phyloP scores from a whole-genome alignment of 1,140 invertebrate species.

The Zaprionus ornatus region DNA sequence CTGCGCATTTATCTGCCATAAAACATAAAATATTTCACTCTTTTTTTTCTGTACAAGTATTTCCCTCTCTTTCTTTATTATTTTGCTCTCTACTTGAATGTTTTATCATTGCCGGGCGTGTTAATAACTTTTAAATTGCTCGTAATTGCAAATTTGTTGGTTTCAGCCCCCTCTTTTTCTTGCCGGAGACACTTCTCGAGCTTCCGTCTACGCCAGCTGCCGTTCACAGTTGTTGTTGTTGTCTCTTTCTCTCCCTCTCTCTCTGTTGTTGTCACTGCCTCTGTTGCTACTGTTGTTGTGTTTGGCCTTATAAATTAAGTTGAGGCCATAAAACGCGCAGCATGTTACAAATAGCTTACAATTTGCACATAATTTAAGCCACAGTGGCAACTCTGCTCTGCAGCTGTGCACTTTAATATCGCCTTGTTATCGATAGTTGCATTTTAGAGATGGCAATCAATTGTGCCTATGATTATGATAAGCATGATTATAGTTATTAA shows the following conservation, averaged over 20 bases:
- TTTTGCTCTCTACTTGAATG: conserved; percentile 31
- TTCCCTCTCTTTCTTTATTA: conserved; percentile 12
- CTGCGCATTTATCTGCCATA: conserved; percentile 8
- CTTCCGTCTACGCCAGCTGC: conserved; percentile 8
- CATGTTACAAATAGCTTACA: conserved; percentile 44
- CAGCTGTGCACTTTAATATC: background rate
- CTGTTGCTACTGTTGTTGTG: background rate
- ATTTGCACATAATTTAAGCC: conserved; percentile 15
- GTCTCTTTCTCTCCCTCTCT: background rate
- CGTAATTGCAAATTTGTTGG: conserved; percentile 66
- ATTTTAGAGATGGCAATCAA: background rate
- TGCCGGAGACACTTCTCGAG: conserved; percentile 8
- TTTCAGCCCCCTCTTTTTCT: conserved; percentile 4
- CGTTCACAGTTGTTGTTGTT: background rate
- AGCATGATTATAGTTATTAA: background rate
- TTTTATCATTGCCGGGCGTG: conserved; percentile 54
- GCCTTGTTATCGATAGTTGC: background rate
- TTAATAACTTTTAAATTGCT: conserved; percentile 78
- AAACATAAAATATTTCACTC: conserved; percentile 18
- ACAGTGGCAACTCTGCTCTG: background rate
- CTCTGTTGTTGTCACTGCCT: background rate
- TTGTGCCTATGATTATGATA: background rate
- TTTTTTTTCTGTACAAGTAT: conserved; percentile 2
- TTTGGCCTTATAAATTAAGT: conserved; percentile 24
- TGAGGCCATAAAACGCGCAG: conserved; percentile 45